phyloP scores from a whole-genome alignment of 2,888 invertebrate genomes.

The Eristalis arbustorum region DNA sequence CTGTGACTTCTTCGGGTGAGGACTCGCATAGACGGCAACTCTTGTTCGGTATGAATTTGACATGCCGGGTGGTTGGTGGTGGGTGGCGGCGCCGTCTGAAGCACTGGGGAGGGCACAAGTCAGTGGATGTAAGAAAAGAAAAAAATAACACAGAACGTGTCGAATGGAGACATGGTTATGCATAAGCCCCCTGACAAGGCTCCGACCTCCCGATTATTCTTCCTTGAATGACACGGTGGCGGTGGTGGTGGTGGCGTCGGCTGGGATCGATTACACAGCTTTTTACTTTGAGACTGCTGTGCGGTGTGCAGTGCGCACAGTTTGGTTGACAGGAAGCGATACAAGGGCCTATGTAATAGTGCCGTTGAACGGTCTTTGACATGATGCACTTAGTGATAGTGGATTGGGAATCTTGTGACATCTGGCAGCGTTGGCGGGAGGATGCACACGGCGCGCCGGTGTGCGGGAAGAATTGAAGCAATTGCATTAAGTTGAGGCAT shows the following conservation, averaged over 20 bases:
- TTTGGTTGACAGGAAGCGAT: constrained; percentile 3
- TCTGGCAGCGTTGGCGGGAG: neutral
- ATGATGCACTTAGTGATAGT: neutral
- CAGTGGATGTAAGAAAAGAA: neutral
- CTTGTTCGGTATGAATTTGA: constrained; percentile 2
- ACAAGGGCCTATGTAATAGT: neutral
- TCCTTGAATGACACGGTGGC: neutral
- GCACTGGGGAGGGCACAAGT: neutral
- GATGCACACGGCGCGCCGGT: neutral
- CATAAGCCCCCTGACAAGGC: constrained; percentile 15
- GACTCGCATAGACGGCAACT: constrained; percentile 6
- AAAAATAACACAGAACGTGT: neutral
- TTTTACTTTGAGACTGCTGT: constrained; percentile 7
- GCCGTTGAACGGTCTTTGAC: neutral
- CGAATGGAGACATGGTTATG: constrained; percentile 32
- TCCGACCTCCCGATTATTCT: neutral
- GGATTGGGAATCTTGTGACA: neutral
- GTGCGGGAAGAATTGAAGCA: neutral
- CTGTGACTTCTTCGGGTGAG: neutral
- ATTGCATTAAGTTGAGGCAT: neutral
- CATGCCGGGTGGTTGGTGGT: neutral
- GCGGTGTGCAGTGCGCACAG: neutral
- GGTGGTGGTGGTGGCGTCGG: neutral
- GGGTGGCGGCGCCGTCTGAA: neutral
- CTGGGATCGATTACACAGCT: constrained; percentile 12